phyloP scores from a whole-genome alignment of 2,113 vertebrate genomes.

The Hystrix brachyura region DNA sequence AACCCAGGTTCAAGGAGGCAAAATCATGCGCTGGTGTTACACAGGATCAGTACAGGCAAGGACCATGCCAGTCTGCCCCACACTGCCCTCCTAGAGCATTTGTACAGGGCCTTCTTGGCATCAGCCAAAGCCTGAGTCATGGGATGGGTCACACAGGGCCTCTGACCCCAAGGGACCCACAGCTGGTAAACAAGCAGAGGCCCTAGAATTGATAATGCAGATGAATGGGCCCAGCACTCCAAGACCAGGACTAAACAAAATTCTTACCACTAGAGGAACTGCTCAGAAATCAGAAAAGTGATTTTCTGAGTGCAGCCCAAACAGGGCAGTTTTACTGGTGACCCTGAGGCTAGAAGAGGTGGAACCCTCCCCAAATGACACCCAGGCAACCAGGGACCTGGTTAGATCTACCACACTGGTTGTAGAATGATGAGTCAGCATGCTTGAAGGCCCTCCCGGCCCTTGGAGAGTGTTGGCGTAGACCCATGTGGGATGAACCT shows the following conservation, averaged over 20 bases:
- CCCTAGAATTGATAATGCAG: background rate
- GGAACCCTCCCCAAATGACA: background rate
- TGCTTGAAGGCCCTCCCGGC: background rate
- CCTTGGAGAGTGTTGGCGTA: background rate
- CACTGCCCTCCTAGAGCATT: too few species aligned
- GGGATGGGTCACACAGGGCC: background rate
- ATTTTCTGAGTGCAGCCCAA: background rate
- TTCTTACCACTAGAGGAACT: background rate
- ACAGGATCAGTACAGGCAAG: background rate
- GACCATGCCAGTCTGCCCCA: background rate
- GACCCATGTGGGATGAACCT: background rate
- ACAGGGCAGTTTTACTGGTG: background rate
- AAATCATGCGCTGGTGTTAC: background rate
- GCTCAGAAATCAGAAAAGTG: background rate
- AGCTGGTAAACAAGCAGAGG: background rate
- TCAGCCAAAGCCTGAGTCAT: background rate
- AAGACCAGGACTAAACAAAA: background rate
- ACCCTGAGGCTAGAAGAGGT: background rate
- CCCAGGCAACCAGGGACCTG: background rate
- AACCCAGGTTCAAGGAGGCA: background rate
- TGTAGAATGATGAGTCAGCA: background rate
- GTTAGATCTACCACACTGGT: background rate
- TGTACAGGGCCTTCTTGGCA: background rate
- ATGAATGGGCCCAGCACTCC: background rate
- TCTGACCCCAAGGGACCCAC: background rate